Base-by-base conservation (phyloP, 1,140 invertebrate genomes). In the Panagrolaimus sp. region DNA sequence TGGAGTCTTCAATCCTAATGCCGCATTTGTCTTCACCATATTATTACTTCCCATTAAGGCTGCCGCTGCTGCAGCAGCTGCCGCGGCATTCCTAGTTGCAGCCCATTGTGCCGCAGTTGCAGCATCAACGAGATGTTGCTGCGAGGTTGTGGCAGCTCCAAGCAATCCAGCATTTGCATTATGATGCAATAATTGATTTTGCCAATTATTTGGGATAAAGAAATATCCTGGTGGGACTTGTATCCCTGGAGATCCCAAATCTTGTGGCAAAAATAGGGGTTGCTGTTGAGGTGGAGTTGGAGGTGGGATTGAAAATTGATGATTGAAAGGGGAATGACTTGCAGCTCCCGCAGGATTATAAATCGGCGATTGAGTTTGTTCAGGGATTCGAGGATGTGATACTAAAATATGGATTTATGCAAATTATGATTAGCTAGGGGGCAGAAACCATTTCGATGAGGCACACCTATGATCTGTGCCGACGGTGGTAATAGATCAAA, bases 191-290 rank as follows among this genome's bases (percentile, higher is more conserved):
- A 58, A 58, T 8, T 28, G 17, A 32, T 68, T 32, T 14, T 58
- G 47, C 26, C 32, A 45, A 67, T 17, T 43, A 48, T 67, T 63
- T 24, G 76, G 76, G 32, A 78, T 78, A 28, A 78, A 71, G 64
- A 72, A 78, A 38, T 77, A 79, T 9, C 75, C 70, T 8, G 73
- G 46, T 8, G 67, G 55, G 7, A 48, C 63, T n/a, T 75, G 44
- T 8, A 32, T 52, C 43, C 72, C 21, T 62, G 47, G 44, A 7
- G 28, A 12, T 9, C 43, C 45, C 32, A 72, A 38, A 55, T 32
- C 9, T 8, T 43, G 48, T 4, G 73, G 63, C 17, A 70, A 64
- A 17, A 43, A 63, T 9, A 63, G 52, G 24, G 47, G 62, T 65
- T 8, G 74, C 63, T 3, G 68, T 44, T 15, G 73, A 63, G 21